Percentiles rank a stretch among this genome's conserved stretches.
phyloP scores from a whole-genome alignment of 2,113 vertebrate species.

The Cephalopholis sonnerati region DNA sequence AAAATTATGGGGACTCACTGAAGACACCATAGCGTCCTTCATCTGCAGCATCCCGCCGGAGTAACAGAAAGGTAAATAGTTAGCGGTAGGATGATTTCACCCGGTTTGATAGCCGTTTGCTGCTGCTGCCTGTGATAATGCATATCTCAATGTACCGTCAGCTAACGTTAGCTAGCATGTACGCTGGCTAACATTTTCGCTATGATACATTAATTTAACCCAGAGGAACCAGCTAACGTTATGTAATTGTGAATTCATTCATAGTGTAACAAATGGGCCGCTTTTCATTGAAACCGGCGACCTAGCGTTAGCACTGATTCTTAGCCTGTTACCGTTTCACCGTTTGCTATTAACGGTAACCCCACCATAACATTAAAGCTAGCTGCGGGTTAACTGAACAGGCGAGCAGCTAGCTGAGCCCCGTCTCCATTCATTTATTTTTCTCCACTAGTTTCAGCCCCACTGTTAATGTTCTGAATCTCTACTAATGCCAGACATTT shows the following conservation, averaged over 20 bases:
- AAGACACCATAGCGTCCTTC: conserved; percentile 19
- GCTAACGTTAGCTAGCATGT: conserved; percentile 73
- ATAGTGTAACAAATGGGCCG: background rate
- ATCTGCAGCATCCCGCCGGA: conserved; percentile 42
- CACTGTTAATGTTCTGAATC: background rate
- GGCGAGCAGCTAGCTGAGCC: conserved; percentile 34
- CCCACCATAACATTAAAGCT: conserved; percentile 28
- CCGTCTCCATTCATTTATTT: conserved; percentile 59
- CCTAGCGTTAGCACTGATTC: background rate
- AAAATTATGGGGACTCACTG: conserved; percentile 62
- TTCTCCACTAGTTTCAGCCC: background rate
- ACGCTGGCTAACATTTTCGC: conserved; percentile 42
- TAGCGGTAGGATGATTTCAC: background rate
- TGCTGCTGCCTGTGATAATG: conserved; percentile 7
- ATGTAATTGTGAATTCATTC: background rate
- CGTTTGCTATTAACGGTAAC: conserved; percentile 32
- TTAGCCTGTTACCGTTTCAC: conserved; percentile 7
- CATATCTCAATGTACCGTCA: background rate
- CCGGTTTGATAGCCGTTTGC: background rate
- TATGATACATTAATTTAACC: background rate
- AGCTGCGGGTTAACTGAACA: conserved; percentile 31
- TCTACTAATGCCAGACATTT: fast-evolving
- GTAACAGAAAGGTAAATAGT: conserved; percentile 57
- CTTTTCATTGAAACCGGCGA: background rate
- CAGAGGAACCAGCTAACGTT: too few relatives aligned